Percentiles rank a stretch among this genome's conserved stretches.
phyloP scores from a whole-genome alignment of 2,888 invertebrate species.

The Ormia ochracea region DNA sequence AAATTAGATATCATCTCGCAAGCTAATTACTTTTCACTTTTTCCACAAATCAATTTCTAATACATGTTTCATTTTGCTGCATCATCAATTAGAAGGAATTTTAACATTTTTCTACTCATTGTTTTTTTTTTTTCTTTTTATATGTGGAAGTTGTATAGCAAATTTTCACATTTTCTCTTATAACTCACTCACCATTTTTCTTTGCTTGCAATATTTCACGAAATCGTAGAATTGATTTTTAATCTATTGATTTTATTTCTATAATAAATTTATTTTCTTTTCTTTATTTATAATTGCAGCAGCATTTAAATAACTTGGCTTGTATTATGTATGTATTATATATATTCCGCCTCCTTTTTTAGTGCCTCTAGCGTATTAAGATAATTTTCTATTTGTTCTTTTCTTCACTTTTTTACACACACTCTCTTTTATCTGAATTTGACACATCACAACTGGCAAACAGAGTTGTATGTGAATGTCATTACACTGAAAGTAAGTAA shows the following conservation, averaged over 20 bases:
- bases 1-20: not conserved
- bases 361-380: conserved; percentile 20
- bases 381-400: conserved; percentile 52
- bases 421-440: conserved; percentile 41
- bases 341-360: conserved; percentile 54
- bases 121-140: not conserved
- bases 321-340: conserved; percentile 36
- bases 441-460: not conserved
- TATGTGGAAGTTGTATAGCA: not conserved
- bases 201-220: conserved; percentile 1
- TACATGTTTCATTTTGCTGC: conserved; percentile 74
- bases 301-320: conserved; percentile 49
- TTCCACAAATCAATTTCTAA: conserved; percentile 23
- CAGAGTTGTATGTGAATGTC: not conserved
- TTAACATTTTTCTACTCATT: not conserved
- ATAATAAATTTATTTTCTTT: conserved; percentile 6
- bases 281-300: conserved; percentile 19
- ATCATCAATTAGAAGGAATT: conserved; percentile 47
- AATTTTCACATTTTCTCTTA: conserved; percentile 14
- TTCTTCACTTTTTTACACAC: conserved; percentile 1
- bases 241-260: not conserved
- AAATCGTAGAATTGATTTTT: not conserved
- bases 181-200: conserved; percentile 59
- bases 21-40: not conserved
- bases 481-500: too few species aligned